Evolutionary conservation across 1,140 invertebrate genomes (phyloP).

Genomic region (Neotoxoptera formosana): DNA sequence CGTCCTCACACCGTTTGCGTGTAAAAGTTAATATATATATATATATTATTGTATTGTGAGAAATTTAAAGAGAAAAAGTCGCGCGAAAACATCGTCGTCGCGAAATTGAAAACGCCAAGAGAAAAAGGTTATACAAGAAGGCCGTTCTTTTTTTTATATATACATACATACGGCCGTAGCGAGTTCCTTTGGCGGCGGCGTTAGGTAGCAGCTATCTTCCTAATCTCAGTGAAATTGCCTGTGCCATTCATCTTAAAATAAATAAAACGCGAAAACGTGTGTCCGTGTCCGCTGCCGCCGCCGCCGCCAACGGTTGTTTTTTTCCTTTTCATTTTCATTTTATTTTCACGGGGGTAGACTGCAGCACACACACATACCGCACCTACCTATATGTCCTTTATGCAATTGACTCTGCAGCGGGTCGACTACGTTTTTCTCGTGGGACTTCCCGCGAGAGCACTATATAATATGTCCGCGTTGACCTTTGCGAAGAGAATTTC

Average conservation of each 20-base stretch:
- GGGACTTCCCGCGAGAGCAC: slow-evolving; percentile 5
- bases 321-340: neutral
- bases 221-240: slow-evolving; percentile 14
- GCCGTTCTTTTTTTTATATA: neutral
- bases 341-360: neutral
- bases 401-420: neutral
- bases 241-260: slow-evolving; percentile 25
- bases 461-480: neutral
- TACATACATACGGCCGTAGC: too few species aligned
- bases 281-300: neutral
- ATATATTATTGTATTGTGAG: neutral
- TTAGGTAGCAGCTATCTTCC: neutral
- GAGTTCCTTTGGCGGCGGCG: neutral
- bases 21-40: neutral
- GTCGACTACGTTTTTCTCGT: slow-evolving; percentile 23
- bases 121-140: neutral
- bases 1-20: neutral
- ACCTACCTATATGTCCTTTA: neutral
- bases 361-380: too few species aligned
- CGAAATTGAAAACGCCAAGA: slow-evolving; percentile 8
- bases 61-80: neutral
- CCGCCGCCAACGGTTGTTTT: neutral
- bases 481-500: neutral
- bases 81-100: neutral
- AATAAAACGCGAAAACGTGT: slow-evolving; percentile 20